Conservation (phyloP, 2,888 invertebrate species). For the Drosophila longiperda region DNA sequence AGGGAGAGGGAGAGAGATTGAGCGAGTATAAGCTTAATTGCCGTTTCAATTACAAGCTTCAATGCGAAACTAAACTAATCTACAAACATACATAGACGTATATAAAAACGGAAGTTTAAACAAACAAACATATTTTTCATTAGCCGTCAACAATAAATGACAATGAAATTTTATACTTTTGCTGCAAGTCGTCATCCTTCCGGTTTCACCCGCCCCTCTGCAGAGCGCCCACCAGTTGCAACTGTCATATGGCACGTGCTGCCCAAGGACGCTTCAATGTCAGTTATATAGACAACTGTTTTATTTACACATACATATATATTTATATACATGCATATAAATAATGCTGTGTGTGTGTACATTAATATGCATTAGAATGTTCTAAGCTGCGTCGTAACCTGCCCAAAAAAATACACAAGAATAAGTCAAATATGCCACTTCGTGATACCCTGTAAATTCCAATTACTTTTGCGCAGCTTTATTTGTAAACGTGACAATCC, state of each 20-base stretch:
- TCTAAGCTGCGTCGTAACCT: slow-evolving; percentile 53
- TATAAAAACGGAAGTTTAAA: slow-evolving; percentile 60
- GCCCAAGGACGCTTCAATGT: slow-evolving; percentile 79
- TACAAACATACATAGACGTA: slow-evolving; percentile 13
- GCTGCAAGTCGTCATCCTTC: slow-evolving; percentile 19
- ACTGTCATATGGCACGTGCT: slow-evolving; percentile 56
- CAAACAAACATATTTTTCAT: slow-evolving; percentile 35
- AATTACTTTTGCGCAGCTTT: neutral
- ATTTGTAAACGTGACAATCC: neutral
- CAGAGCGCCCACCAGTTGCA: slow-evolving; percentile 43
- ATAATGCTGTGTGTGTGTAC: neutral
- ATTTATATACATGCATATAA: slow-evolving; percentile 10
- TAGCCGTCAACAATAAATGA: slow-evolving; percentile 30
- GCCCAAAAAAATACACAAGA: slow-evolving; percentile 49
- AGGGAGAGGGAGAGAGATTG: slow-evolving; percentile 1
- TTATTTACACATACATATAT: slow-evolving; percentile 4
- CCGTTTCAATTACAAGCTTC: slow-evolving; percentile 22
- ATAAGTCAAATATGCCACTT: neutral
- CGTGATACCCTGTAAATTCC: slow-evolving; percentile 20
- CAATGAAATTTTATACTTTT: slow-evolving; percentile 61
- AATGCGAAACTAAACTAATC: neutral
- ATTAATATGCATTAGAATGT: slow-evolving; percentile 26
- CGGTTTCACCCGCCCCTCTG: slow-evolving; percentile 13
- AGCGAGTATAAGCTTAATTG: slow-evolving; percentile 3
- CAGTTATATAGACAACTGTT: slow-evolving; percentile 38